Base-by-base conservation (phyloP, 2,797 vertebrate genomes). In the Hydrocynus forskahlii region DNA sequence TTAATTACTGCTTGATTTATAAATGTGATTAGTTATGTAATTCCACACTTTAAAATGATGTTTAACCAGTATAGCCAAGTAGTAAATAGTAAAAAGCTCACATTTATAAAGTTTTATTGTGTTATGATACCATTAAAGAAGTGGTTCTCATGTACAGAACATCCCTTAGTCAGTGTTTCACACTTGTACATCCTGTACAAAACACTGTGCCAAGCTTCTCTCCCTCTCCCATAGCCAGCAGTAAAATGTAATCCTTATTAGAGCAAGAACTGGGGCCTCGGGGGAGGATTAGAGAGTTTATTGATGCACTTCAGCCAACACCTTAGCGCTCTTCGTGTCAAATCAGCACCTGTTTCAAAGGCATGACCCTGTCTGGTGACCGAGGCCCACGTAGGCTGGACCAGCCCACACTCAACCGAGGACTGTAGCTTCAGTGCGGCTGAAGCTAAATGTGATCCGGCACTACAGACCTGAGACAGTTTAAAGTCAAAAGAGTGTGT, bases 211-310 rank as follows among this genome's bases (percentile, higher is more conserved):
- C 83, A 63, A 79, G 68, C 80, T 38, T 23, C 9, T 52, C 5
- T 55, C 63, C 19, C 13, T 54, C 69, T 48, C 75, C 73, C 38
- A 77, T 68, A 81, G 73, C 73, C 69, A 89, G 84, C 79, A 87
- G 88, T 92, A 92, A 91, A 93, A 93, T 91, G 87, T 88, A 89
- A 93, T 92, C 90, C 91, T 93, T 94, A 93, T 94, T 93, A 93
- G 90, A 85, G 84, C 83, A 86, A 90, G 89, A 92, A 92, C 92
- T 92, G 91, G 89, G 91, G 92, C 90, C 92, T 91, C 89, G 87
- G 86, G 91, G 89, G 92, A 85, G 91, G 91, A 93, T 94, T 94
- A 94, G 54, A 25, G 87, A 88, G 85, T 93, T 92, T 93, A 93
- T 93, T 93, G 91, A 93, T 92, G 90, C 93, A 91, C 90, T 94